Evolutionary conservation across 2,888 invertebrate species (phyloP).

Genomic region (Phrixothrix hirtus): DNA sequence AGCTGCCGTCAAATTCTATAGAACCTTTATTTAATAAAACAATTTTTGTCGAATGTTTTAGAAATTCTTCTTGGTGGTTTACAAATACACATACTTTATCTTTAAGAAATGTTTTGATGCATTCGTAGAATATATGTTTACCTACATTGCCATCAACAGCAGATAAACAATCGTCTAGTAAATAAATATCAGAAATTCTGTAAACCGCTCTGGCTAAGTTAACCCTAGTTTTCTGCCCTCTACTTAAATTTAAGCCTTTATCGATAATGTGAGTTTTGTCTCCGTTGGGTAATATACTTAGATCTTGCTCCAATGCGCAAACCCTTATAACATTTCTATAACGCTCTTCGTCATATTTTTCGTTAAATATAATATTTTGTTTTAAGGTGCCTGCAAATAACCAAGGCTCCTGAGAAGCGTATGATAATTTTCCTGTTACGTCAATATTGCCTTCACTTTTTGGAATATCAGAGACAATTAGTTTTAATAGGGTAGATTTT

Average conservation of each 20-base stretch:
- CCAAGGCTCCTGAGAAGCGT: slow-evolving; percentile 69
- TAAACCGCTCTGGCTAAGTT: slow-evolving; percentile 57
- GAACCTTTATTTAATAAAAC: background rate
- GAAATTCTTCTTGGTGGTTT: slow-evolving; percentile 4
- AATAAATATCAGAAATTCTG: slow-evolving; percentile 17
- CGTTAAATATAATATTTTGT: slow-evolving; percentile 60
- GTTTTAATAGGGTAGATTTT: slow-evolving; percentile 59
- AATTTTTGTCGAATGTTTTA: background rate
- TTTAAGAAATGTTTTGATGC: slow-evolving; percentile 38
- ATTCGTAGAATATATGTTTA: slow-evolving; percentile 67
- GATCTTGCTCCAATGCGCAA: slow-evolving; percentile 60
- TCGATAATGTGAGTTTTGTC: slow-evolving; percentile 80
- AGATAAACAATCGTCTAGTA: slow-evolving; percentile 15
- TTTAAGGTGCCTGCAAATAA: slow-evolving; percentile 63
- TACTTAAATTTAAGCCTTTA: slow-evolving; percentile 76
- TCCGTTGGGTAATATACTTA: slow-evolving; percentile 66
- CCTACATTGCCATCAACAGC: slow-evolving; percentile 66
- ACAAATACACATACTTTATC: slow-evolving; percentile 12
- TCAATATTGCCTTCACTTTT: slow-evolving; percentile 50
- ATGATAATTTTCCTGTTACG: slow-evolving; percentile 59
- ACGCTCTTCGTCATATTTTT: slow-evolving; percentile 59
- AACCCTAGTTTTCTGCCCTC: slow-evolving; percentile 81
- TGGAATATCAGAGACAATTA: slow-evolving; percentile 54
- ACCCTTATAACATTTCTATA: slow-evolving; percentile 65
- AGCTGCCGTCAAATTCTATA: background rate